Evolutionary conservation across 2,113 vertebrate genomes (phyloP).

Genomic region (Embiotoca jacksoni): DNA sequence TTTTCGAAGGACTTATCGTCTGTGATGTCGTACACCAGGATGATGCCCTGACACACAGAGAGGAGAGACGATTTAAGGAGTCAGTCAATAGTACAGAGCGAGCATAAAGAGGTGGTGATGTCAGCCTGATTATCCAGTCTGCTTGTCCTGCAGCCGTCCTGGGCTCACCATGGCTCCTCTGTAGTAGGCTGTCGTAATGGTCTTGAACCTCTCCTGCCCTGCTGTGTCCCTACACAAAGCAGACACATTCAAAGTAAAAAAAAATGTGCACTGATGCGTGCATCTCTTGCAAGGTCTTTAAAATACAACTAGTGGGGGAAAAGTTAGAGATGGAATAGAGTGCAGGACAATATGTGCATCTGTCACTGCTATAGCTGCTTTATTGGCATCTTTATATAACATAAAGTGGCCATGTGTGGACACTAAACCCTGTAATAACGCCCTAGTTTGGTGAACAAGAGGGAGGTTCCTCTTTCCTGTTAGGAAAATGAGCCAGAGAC

Average conservation of each 20-base stretch:
- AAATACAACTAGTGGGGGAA: neutral
- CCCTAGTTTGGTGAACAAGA: constrained; percentile 40
- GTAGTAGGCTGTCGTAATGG: constrained; percentile 96
- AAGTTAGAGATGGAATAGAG: neutral
- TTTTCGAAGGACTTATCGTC: constrained; percentile 95
- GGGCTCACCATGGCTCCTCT: constrained; percentile 95
- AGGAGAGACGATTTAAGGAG: constrained; percentile 16
- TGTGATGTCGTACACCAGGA: constrained; percentile 96
- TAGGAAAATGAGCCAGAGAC: constrained; percentile 4
- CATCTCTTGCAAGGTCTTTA: neutral
- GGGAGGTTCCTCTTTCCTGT: constrained; percentile 56
- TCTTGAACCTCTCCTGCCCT: constrained; percentile 96
- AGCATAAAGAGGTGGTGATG: constrained; percentile 35
- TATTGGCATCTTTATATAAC: no score
- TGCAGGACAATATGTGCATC: neutral
- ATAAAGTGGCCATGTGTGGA: neutral
- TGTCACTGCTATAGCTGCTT: no score
- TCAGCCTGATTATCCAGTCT: constrained; percentile 50
- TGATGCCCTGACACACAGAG: constrained; percentile 87
- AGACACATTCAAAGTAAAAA: constrained; percentile 23
- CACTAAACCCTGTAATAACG: constrained; percentile 48
- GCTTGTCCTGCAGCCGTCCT: constrained; percentile 23
- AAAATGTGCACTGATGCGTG: neutral
- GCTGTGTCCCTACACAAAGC: constrained; percentile 91
- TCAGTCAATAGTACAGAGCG: constrained; percentile 34